Evolutionary conservation across 1,140 invertebrate genomes (phyloP).

Genomic region (Plodia interpunctella): DNA sequence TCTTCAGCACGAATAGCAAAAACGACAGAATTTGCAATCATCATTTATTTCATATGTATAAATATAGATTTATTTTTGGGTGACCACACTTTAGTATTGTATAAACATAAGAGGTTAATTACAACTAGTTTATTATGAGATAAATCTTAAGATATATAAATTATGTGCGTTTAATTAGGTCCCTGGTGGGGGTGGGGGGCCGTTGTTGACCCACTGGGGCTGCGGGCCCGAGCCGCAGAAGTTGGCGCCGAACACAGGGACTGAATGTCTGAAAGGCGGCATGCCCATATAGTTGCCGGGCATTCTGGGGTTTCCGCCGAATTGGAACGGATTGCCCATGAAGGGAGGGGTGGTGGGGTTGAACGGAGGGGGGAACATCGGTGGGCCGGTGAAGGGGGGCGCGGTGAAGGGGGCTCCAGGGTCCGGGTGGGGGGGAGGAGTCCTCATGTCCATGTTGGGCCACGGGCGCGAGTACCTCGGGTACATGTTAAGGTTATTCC

Average conservation of each 20-base stretch:
- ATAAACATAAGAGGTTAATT: constrained; percentile 37
- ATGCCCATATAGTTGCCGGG: constrained; percentile 25
- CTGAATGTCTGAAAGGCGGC: constrained; percentile 38
- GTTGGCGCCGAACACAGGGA: constrained; percentile 49
- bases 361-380: constrained; percentile 33
- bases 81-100: constrained; percentile 68
- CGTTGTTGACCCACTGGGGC: constrained; percentile 47
- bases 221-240: constrained; percentile 38
- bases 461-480: constrained; percentile 34
- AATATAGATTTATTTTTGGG: constrained; percentile 70
- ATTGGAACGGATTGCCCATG: constrained; percentile 38
- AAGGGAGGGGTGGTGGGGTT: constrained; percentile 35
- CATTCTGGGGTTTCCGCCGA: constrained; percentile 38
- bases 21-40: constrained; percentile 19
- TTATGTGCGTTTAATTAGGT: constrained; percentile 37
- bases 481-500: constrained; percentile 34
- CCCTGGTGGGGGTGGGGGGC: constrained; percentile 57
- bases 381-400: constrained; percentile 27
- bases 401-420: constrained; percentile 27
- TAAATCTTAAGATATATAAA: constrained; percentile 23
- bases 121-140: constrained; percentile 40
- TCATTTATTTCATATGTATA: constrained; percentile 56
- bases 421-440: constrained; percentile 38
- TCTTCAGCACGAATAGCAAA: neutral
- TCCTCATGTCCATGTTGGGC: constrained; percentile 35